These are phyloP conservation scores for Amphilophus citrinellus DNA, from an alignment of 2,113 vertebrate species.

Conservation along the genomic window DNA sequence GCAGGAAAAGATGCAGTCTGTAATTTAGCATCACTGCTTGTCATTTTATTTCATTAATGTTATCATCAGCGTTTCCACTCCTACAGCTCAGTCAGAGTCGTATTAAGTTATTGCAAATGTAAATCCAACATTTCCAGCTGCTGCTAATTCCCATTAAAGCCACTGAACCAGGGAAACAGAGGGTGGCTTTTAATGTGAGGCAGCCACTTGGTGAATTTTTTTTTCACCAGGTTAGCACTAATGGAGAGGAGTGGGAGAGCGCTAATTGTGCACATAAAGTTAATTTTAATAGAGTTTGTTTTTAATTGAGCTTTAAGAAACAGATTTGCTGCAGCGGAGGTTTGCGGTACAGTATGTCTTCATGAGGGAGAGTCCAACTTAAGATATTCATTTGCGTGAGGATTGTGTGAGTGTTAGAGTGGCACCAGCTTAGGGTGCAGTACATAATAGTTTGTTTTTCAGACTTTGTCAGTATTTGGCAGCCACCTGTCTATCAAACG, in stretches of 20 bases:
- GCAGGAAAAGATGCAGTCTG: not conserved
- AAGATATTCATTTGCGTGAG: slow-evolving; percentile 15
- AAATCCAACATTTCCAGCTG: slow-evolving; percentile 13
- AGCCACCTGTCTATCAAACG: slow-evolving; percentile 42
- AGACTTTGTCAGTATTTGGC: slow-evolving; percentile 60
- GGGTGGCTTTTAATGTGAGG: slow-evolving; percentile 4
- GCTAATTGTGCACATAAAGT: slow-evolving; percentile 6
- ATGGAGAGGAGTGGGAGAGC: not conserved
- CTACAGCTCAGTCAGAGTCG: not conserved
- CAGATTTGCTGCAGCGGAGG: not conserved
- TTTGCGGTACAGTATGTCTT: not conserved
- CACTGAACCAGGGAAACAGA: not conserved
- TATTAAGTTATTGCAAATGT: slow-evolving; percentile 11
- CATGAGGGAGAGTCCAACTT: not conserved
- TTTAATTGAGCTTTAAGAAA: not conserved
- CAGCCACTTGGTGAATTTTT: not conserved
- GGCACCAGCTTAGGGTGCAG: slow-evolving; percentile 15
- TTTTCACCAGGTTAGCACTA: not conserved
- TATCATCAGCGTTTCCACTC: not conserved
- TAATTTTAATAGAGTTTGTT: slow-evolving; percentile 1
- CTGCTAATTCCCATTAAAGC: slow-evolving; percentile 12
- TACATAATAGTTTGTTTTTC: slow-evolving; percentile 46
- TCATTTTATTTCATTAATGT: not conserved
- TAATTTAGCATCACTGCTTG: not conserved
- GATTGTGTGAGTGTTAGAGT: not conserved